Base-by-base conservation (phyloP, 2,113 vertebrate species). In the Hippoglossus stenolepis region DNA sequence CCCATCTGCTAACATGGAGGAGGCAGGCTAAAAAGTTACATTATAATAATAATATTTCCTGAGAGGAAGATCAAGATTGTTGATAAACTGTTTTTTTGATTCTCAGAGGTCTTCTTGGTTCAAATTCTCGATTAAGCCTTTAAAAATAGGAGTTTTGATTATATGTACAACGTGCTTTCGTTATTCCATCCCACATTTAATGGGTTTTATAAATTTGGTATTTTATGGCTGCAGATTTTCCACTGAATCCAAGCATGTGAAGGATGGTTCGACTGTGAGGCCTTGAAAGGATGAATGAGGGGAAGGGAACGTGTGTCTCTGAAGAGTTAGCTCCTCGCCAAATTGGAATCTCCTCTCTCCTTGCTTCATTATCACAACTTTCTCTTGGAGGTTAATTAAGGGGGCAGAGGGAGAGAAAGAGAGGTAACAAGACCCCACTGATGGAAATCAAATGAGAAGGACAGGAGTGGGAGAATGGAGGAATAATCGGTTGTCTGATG, bases 311-410 rank as follows among this genome's bases (percentile, higher is more conserved):
- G 65, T 67, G 70, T 28, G 61, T 83, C 85, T 84, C 85, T 63
- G 71, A 82, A 86, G 77, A 70, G 73, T 86, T 80, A 59, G 80
- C 72, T 62, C 23, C 45, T 47, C 80, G 77, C 80, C 79, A 89
- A 88, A 89, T 89, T 88, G 69, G 86, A 89, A 87, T 86, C 83
- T 78, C 57, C 70, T 67, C 64, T 74, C 77, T 79, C 68, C 71
- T 73, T 79, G 79, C 79, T 86, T 89, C 82, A 86, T 89, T 89
- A 90, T 89, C 85, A 69, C 83, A 80, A 87, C 57, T 85, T 83
- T 73, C 77, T 82, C 70, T 88, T n/a, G 61, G 75, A 90, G 79
- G 90, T 90, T 92, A 93, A 92, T 93, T 92, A 92, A 88, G 75
- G 31, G 79, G 17, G 77, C 62, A 66, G 77, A 70, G 74, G 69